Conservation (phyloP, 2,797 vertebrate genomes). For the Thaleichthys pacificus region DNA sequence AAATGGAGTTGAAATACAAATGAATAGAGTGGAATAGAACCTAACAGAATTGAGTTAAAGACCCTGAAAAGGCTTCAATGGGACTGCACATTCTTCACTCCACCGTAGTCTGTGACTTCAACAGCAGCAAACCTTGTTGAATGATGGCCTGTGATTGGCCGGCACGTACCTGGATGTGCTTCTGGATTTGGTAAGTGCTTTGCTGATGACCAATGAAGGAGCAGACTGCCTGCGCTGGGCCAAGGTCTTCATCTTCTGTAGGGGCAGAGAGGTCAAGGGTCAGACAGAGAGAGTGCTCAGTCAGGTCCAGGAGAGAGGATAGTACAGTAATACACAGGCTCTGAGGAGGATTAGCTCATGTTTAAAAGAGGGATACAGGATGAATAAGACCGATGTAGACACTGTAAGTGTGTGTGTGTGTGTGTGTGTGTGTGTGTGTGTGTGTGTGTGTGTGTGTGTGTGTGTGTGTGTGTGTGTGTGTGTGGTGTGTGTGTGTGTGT, state of each 20-base stretch:
- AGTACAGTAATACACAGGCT: too few species aligned
- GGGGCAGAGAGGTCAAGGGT: background rate
- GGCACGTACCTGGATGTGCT: conserved; percentile 81
- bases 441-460: too few species aligned
- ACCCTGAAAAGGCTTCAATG: background rate
- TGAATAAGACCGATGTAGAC: background rate
- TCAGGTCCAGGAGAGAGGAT: background rate
- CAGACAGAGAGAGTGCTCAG: background rate
- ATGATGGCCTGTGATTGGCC: background rate
- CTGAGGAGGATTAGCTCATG: too few species aligned
- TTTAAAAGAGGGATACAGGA: too few species aligned
- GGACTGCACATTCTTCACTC: background rate
- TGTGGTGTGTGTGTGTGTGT: too few species aligned
- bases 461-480: too few species aligned
- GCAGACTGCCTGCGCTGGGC: conserved; percentile 92
- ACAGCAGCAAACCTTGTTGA: background rate
- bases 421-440: too few species aligned
- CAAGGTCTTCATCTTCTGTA: conserved; percentile 92
- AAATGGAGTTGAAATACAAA: too few species aligned
- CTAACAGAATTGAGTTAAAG: too few species aligned
- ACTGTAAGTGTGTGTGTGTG: too few species aligned
- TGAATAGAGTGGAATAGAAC: too few species aligned
- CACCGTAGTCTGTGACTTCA: background rate
- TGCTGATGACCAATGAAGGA: conserved; percentile 91
- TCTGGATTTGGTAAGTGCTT: conserved; percentile 87